Base-by-base conservation (phyloP, 1,140 invertebrate species). In the Stenopsyche tienmushanensis region DNA sequence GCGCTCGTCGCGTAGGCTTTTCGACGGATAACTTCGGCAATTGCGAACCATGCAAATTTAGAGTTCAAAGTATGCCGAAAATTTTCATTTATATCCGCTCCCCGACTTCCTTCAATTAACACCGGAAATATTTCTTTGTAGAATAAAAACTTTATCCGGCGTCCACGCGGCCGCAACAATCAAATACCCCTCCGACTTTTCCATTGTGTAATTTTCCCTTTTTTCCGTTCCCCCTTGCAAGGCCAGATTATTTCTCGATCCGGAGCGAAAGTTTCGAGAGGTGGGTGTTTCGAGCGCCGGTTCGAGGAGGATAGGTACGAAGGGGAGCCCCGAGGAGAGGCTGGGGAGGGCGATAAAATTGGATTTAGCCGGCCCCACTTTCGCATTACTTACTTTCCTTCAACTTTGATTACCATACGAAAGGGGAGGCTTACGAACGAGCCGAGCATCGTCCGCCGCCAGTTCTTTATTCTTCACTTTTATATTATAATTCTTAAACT, bases 381-480 rank as follows among this genome's bases (percentile, higher is more conserved):
- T 64, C 62, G 64, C 64, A 66, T 70, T 70, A 66, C 68, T 70
- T 66, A 66, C 68, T 66, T 55, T 66, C 44, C 64, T 70, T 66
- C 68, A 70, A 66, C 68, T 70, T 70, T 70, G 68, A 70, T 70
- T 70, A 70, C 68, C 68, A 70, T 70, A 70, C 68, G 64, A 66
- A 70, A 70, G 64, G 68, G 59, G 62, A 64, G 67, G 21, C 23
- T 49, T 41, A 44, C 41, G 41, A 44, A 57, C 42, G 67, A 65
- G 45, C 54, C 63, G 3, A 17, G 21, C 54, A 29, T 34, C 45
- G 62, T 41, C 39, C 23, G 41, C 18, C 62, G 60, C 47, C 18
- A 47, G 44, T 66, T 60, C 45, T 62, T 62, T 62, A 26, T 66
- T 62, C 58, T 25, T 49, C 44, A 41, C 42, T 60, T 63, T 67